Percentiles rank a stretch among this genome's conserved stretches.
These are phyloP conservation scores for Callionymus lyra DNA, from an alignment of 2,113 vertebrate genomes.

Conservation along the genomic window DNA sequence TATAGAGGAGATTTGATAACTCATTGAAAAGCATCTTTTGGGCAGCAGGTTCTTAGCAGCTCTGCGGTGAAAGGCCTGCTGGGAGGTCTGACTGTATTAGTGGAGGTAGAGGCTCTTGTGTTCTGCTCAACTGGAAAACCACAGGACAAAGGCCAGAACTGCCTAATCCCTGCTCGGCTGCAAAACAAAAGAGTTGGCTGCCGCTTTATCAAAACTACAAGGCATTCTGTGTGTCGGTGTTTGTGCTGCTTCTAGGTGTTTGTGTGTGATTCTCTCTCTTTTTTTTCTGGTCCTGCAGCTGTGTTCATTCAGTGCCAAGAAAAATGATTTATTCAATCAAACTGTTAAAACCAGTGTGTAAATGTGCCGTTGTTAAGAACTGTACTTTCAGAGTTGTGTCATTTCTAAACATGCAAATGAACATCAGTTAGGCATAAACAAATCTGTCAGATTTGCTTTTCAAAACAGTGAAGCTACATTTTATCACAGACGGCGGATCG, in stretches of 20 bases:
- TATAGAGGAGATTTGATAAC: slow-evolving; percentile 67
- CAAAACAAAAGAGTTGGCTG: slow-evolving; percentile 66
- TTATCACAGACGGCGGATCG: slow-evolving; percentile 38
- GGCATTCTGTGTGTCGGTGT: slow-evolving; percentile 51
- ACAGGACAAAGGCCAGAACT: slow-evolving; percentile 59
- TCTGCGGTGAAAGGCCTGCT: slow-evolving; percentile 63
- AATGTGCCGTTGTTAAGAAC: slow-evolving; percentile 43
- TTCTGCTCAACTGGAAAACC: slow-evolving; percentile 69
- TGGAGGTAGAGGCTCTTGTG: slow-evolving; percentile 65
- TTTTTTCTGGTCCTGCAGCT: slow-evolving; percentile 43
- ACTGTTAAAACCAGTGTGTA: slow-evolving; percentile 54
- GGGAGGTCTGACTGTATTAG: slow-evolving; percentile 68
- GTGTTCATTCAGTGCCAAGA: slow-evolving; percentile 55
- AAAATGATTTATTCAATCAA: slow-evolving; percentile 57
- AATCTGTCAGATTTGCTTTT: slow-evolving; percentile 53
- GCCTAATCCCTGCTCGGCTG: slow-evolving; percentile 63
- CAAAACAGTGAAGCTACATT: slow-evolving; percentile 39
- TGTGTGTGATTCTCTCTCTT: slow-evolving; percentile 5
- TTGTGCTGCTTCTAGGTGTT: slow-evolving; percentile 26
- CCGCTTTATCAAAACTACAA: slow-evolving; percentile 66
- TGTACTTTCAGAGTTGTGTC: slow-evolving; percentile 22
- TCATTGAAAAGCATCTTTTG: slow-evolving; percentile 68
- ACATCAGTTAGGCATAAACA: slow-evolving; percentile 39
- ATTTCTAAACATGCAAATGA: slow-evolving; percentile 57
- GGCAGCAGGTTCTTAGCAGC: slow-evolving; percentile 64